These are phyloP conservation scores for Hypocryptadius cinnamomeus DNA, from an alignment of 2,113 vertebrate genomes.

Conservation along the genomic window DNA sequence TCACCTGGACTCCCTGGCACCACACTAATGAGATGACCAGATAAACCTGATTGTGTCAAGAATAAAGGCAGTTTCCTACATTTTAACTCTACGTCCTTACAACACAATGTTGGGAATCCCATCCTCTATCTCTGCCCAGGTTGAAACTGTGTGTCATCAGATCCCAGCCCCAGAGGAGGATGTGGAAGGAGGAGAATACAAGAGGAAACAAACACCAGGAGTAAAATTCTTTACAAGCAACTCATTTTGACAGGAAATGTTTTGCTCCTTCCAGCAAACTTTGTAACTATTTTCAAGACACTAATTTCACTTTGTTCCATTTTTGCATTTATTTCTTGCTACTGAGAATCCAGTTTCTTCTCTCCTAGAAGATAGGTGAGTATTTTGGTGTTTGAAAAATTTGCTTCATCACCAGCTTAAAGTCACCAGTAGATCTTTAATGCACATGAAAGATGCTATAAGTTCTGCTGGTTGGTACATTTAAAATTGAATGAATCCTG, in stretches of 20 bases:
- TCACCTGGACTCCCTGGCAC: neutral
- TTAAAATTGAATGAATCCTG: neutral
- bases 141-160: neutral
- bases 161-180: neutral
- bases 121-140: neutral
- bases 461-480: neutral
- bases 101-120: neutral
- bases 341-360: neutral
- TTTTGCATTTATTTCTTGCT: neutral
- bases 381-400: neutral
- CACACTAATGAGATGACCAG: accelerated
- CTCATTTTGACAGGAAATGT: neutral
- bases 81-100: neutral
- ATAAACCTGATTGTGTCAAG: neutral
- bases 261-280: neutral
- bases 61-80: neutral
- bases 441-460: neutral
- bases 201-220: neutral
- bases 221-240: neutral
- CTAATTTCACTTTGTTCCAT: neutral
- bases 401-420: neutral
- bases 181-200: neutral
- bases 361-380: neutral
- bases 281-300: neutral
- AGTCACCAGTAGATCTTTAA: neutral